These are phyloP conservation scores for Julus scanicus DNA, from an alignment of 2,888 invertebrate genomes.

Conservation along the genomic window DNA sequence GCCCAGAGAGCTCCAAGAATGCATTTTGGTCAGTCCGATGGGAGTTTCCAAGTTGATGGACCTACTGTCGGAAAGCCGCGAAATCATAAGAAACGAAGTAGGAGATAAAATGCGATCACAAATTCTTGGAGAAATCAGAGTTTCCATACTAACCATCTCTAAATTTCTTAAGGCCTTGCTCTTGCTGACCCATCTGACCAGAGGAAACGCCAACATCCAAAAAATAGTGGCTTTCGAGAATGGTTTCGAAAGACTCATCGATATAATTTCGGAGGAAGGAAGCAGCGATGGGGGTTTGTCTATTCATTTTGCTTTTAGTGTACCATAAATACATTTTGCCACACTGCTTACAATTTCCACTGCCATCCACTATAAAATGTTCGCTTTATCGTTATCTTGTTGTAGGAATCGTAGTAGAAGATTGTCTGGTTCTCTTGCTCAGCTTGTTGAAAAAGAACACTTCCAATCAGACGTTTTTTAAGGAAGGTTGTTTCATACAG, in stretches of 20 bases:
- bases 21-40: conserved; percentile 74
- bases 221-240: conserved; percentile 99
- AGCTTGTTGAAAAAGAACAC: conserved; percentile 94
- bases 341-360: neutral
- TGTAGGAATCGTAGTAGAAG: conserved; percentile 90
- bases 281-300: conserved; percentile 84
- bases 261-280: conserved; percentile 91
- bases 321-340: conserved; percentile 7
- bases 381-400: neutral
- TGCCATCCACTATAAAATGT: too few relatives aligned
- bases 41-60: conserved; percentile 98
- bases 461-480: conserved; percentile 98
- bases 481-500: conserved; percentile 96
- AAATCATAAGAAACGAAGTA: conserved; percentile 94
- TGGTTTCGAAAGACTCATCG: conserved; percentile 94
- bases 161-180: conserved; percentile 75
- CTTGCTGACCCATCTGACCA: conserved; percentile 89
- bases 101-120: conserved; percentile 60
- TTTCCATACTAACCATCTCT: neutral
- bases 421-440: conserved; percentile 91
- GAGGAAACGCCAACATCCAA: conserved; percentile 96
- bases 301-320: neutral
- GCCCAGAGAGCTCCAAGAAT: conserved; percentile 71
- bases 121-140: too few relatives aligned
- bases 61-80: conserved; percentile 89